Evolutionary conservation across 2,888 invertebrate genomes (phyloP).

Genomic region (Drosophila meridionalis): DNA sequence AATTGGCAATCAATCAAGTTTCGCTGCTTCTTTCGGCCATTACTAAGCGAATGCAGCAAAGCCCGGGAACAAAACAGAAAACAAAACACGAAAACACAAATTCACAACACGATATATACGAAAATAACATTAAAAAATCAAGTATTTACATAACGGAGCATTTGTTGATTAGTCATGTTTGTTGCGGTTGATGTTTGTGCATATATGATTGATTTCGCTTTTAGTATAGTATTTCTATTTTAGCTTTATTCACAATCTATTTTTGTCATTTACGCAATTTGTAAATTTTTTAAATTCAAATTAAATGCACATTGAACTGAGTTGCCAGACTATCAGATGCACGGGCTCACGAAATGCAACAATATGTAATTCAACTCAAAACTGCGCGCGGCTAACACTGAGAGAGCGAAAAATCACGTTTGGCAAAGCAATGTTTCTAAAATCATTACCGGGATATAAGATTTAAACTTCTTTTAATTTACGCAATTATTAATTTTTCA

Average conservation of each 20-base stretch:
- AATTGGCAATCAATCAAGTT: slow-evolving; percentile 75
- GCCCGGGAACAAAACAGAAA: slow-evolving; percentile 11
- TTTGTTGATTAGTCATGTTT: slow-evolving; percentile 44
- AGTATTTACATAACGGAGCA: slow-evolving; percentile 47
- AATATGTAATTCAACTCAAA: background rate
- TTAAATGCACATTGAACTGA: background rate
- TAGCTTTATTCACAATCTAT: slow-evolving; percentile 34
- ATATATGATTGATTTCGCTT: slow-evolving; percentile 34
- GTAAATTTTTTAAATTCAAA: slow-evolving; percentile 20
- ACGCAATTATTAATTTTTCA: slow-evolving; percentile 3
- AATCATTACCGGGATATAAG: too few relatives aligned
- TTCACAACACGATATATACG: slow-evolving; percentile 9
- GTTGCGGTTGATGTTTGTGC: slow-evolving; percentile 22
- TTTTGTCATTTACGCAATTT: slow-evolving; percentile 32
- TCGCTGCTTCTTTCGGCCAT: slow-evolving; percentile 51
- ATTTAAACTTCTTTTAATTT: background rate
- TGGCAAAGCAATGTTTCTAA: too few relatives aligned
- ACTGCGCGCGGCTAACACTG: rapidly evolving
- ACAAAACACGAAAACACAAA: slow-evolving; percentile 9
- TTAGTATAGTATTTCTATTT: slow-evolving; percentile 23
- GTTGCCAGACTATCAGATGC: slow-evolving; percentile 8
- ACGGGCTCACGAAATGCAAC: background rate
- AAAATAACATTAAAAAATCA: slow-evolving; percentile 24
- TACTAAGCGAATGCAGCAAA: slow-evolving; percentile 53
- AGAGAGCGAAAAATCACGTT: background rate